phyloP scores from a whole-genome alignment of 2,113 vertebrate species.

The Gila orcuttii region DNA sequence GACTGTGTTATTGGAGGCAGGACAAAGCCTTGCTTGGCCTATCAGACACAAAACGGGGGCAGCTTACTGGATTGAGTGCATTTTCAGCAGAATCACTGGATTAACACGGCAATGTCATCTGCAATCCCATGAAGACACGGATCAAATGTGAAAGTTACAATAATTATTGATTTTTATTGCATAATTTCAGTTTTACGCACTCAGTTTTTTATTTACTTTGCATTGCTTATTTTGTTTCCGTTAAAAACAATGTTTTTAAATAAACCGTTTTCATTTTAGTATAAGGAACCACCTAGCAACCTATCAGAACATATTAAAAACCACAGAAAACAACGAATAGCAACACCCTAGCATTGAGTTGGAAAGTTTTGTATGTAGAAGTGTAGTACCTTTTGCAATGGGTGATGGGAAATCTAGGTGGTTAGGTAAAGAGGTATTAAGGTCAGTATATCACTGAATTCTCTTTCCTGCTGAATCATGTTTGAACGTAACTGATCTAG shows the following conservation, averaged over 20 bases:
- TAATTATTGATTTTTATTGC: not conserved
- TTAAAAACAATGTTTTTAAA: not conserved
- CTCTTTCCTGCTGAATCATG: not conserved
- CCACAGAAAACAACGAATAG: not conserved
- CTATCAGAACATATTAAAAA: not conserved
- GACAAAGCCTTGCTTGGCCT: not conserved
- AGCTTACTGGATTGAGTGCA: not conserved
- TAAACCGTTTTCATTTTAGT: no score
- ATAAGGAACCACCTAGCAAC: no score
- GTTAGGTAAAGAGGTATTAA: not conserved
- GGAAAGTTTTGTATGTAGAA: not conserved
- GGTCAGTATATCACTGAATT: slow-evolving; percentile 38
- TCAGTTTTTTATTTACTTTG: not conserved
- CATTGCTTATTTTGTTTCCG: not conserved
- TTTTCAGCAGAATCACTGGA: not conserved
- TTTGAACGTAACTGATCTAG: not conserved
- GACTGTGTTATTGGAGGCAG: not conserved
- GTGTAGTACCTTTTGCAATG: not conserved
- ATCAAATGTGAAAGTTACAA: not conserved
- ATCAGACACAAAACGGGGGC: not conserved
- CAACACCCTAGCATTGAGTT: not conserved
- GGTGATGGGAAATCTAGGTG: not conserved
- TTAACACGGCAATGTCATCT: not conserved
- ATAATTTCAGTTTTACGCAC: not conserved
- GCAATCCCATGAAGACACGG: not conserved